Base-by-base conservation (phyloP, 2,888 invertebrate species). In the Brachypterus glaber region DNA sequence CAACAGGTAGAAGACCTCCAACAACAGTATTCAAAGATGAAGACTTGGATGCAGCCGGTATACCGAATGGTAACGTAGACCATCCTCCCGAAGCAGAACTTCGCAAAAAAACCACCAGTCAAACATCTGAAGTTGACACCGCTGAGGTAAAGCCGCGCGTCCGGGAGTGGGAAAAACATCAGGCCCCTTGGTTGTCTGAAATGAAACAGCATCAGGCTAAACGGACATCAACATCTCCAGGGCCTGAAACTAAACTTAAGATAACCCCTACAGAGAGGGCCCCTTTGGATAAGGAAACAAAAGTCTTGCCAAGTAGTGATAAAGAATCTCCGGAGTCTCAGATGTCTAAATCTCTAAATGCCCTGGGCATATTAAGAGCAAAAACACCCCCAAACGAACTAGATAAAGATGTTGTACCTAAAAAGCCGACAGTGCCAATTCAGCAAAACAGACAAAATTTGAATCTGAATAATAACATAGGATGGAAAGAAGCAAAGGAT, bases 141-240 rank as follows among this genome's bases (percentile, higher is more conserved):
- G 55, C 58, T 32, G 55, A 74, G 56, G 73, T 73, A 8, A 78
- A 74, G 50, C 79, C 79, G 0, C 75, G 76, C 43, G 69, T 78
- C 1, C 70, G 80, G 9, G 79, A 79, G 52, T 80, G 79, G 78
- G 79, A 79, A 62, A 81, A 79, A 54, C 77, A 78, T 51, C 75
- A 73, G 54, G 81, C 79, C 31, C 85, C 86, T 0, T 87, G 85
- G 85, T 79, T 87, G 73, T 81, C 76, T 47, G 86, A 87, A 58
- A 72, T 87, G 47, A 85, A 85, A 57, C 71, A 82, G 46, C 84
- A 80, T 54, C 86, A 87, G 61, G 77, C 77, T 2, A 77, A 76
- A 63, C 74, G 78, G 53, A 75, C 74, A 13, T 71, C 72, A 0
- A 59, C 62, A 29, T 59, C 67, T 57, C 48, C 69, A 52, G 43